Conservation (phyloP, 2,888 invertebrate genomes). For the Aricia artaxerxes region DNA sequence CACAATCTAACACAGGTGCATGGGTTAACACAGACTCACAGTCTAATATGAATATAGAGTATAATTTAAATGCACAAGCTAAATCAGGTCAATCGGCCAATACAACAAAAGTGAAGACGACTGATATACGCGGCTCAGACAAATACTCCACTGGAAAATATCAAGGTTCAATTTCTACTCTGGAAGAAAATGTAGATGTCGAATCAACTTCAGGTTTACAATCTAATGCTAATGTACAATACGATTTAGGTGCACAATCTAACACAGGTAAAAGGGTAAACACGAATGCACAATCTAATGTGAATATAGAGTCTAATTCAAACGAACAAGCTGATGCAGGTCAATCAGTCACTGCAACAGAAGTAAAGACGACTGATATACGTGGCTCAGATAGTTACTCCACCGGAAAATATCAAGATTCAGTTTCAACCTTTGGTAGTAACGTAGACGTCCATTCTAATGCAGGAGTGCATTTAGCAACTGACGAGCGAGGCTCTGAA, state of each 20-base stretch:
- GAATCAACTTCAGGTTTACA: neutral
- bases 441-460: neutral
- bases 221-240: neutral
- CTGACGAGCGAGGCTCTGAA: neutral
- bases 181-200: neutral
- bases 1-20: neutral
- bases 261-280: neutral
- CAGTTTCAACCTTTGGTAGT: neutral
- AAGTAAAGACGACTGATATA: neutral
- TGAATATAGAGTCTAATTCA: neutral
- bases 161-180: neutral
- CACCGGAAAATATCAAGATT: neutral
- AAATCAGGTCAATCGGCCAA: neutral
- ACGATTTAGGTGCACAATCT: neutral
- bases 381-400: neutral
- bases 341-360: neutral
- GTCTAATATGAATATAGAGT: neutral
- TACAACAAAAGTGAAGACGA: neutral
- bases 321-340: neutral
- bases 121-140: neutral
- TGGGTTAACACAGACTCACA: neutral
- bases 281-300: neutral
- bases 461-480: neutral
- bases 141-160: neutral
- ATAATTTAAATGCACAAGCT: neutral